These are phyloP conservation scores for Teleopsis dalmanni DNA, from an alignment of 1,140 invertebrate genomes.

Conservation along the genomic window DNA sequence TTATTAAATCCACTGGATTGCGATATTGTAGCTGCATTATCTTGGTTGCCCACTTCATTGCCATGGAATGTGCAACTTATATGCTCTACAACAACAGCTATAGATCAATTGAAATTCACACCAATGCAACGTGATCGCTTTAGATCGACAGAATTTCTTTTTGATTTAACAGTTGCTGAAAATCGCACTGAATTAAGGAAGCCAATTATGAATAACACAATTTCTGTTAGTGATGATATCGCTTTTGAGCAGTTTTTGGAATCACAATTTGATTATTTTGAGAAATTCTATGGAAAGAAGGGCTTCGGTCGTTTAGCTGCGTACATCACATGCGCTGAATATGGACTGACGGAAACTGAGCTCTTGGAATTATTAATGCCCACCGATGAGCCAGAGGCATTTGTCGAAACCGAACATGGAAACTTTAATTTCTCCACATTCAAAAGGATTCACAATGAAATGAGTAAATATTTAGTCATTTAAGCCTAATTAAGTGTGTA, in stretches of 20 bases:
- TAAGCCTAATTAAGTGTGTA: neutral
- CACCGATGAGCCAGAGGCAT: conserved; percentile 55
- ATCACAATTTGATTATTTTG: conserved; percentile 45
- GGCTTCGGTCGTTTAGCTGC: conserved; percentile 51
- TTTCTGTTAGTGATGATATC: conserved; percentile 11
- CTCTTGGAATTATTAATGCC: conserved; percentile 72
- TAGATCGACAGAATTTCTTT: conserved; percentile 56
- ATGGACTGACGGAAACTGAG: conserved; percentile 70
- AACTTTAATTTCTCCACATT: conserved; percentile 71
- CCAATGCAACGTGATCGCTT: conserved; percentile 68
- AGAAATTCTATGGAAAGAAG: conserved; percentile 44
- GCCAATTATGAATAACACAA: conserved; percentile 13
- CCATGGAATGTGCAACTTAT: conserved; percentile 71
- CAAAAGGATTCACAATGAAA: conserved; percentile 59
- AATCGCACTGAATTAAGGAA: conserved; percentile 23
- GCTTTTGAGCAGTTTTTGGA: conserved; percentile 40
- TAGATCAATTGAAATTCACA: conserved; percentile 67
- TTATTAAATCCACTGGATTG: conserved; percentile 69
- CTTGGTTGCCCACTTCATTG: conserved; percentile 69
- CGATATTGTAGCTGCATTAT: conserved; percentile 67
- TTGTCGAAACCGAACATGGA: conserved; percentile 55
- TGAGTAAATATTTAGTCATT: conserved; percentile 49
- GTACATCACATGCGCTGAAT: conserved; percentile 67
- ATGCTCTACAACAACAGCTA: conserved; percentile 60
- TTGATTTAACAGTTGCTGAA: conserved; percentile 50